phyloP scores from a whole-genome alignment of 1,140 invertebrate species.

The Drosophila rufa region DNA sequence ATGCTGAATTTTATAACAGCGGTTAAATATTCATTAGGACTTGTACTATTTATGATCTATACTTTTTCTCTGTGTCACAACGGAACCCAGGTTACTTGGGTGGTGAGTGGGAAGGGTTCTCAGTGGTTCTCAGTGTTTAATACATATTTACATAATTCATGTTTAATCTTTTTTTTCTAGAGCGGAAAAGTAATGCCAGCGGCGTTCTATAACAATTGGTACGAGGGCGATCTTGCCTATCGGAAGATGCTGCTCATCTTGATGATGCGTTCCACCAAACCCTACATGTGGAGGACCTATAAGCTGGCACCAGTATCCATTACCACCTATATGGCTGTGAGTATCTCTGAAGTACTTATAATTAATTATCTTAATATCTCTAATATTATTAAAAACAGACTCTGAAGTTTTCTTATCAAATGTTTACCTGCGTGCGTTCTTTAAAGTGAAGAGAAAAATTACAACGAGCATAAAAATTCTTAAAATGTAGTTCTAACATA shows the following conservation, averaged over 20 bases:
- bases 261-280: constrained; percentile 56
- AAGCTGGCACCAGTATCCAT: constrained; percentile 70
- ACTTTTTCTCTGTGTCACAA: constrained; percentile 17
- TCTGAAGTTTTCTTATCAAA: constrained; percentile 59
- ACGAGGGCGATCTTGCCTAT: constrained; percentile 64
- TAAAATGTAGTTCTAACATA: too few species aligned
- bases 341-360: neutral
- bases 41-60: constrained; percentile 9
- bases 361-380: neutral
- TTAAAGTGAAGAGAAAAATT: constrained; percentile 22
- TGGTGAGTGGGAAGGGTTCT: neutral
- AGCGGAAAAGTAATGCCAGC: constrained; percentile 63
- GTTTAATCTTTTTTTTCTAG: constrained; percentile 9
- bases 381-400: constrained; percentile 26
- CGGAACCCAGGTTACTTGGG: constrained; percentile 3
- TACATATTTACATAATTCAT: neutral
- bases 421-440: constrained; percentile 55
- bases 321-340: constrained; percentile 57
- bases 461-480: neutral
- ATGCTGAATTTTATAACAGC: neutral
- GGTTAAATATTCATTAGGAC: constrained; percentile 8
- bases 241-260: constrained; percentile 69
- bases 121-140: too few species aligned
- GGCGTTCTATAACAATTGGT: constrained; percentile 77
- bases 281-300: constrained; percentile 54